These are phyloP conservation scores for Drosophila nasuta DNA, from an alignment of 1,140 invertebrate species.

Conservation along the genomic window DNA sequence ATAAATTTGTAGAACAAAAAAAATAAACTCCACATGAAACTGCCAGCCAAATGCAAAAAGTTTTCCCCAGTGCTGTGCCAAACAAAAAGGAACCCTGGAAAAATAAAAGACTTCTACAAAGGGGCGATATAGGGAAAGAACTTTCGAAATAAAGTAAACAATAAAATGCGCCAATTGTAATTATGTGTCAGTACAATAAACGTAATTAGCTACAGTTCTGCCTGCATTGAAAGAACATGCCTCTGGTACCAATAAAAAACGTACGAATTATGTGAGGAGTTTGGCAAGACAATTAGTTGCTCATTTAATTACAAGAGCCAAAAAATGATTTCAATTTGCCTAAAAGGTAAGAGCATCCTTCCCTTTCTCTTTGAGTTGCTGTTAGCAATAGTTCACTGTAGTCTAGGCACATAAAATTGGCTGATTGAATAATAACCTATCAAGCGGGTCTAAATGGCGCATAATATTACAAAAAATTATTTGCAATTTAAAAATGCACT, in stretches of 20 bases:
- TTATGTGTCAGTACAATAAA: constrained; percentile 63
- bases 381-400: constrained; percentile 26
- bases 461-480: constrained; percentile 58
- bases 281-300: constrained; percentile 42
- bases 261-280: constrained; percentile 45
- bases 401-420: constrained; percentile 13
- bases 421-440: constrained; percentile 68
- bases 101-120: constrained; percentile 21
- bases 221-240: constrained; percentile 19
- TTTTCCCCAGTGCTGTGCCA: constrained; percentile 51
- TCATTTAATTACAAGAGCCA: constrained; percentile 50
- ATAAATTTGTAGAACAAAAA: constrained; percentile 57
- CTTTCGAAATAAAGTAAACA: constrained; percentile 73
- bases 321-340: constrained; percentile 3
- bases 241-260: constrained; percentile 42
- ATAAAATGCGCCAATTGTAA: constrained; percentile 73
- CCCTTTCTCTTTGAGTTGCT: not conserved
- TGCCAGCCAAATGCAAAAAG: constrained; percentile 63
- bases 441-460: constrained; percentile 10
- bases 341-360: constrained; percentile 1
- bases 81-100: constrained; percentile 31
- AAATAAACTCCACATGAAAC: constrained; percentile 61
- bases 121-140: constrained; percentile 20
- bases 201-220: constrained; percentile 58
- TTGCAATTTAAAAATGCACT: constrained; percentile 64